Evolutionary conservation across 1,140 invertebrate genomes (phyloP).

Genomic region (Spodoptera frugiperda): DNA sequence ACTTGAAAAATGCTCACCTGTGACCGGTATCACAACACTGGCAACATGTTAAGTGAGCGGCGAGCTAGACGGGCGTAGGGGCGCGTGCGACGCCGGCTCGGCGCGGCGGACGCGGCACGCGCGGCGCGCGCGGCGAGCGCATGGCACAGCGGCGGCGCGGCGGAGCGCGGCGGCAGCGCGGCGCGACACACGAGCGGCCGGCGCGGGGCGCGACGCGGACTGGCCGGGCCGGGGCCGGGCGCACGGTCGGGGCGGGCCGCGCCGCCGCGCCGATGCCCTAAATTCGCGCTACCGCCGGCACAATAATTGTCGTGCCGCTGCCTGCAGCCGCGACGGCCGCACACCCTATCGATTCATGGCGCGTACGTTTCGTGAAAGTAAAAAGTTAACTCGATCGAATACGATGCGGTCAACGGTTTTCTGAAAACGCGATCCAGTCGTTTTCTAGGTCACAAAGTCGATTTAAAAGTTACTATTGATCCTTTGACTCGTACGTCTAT

Average conservation of each 20-base stretch:
- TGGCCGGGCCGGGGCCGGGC: constrained; percentile 60
- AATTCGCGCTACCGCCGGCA: constrained; percentile 82
- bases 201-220: constrained; percentile 68
- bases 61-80: constrained; percentile 44
- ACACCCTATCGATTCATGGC: constrained; percentile 77
- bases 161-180: constrained; percentile 56
- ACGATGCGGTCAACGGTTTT: constrained; percentile 75
- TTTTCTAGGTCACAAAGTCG: constrained; percentile 79
- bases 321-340: constrained; percentile 79
- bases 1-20: constrained; percentile 56
- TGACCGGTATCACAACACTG: constrained; percentile 52
- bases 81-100: constrained; percentile 50
- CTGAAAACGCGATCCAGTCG: constrained; percentile 67
- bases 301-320: constrained; percentile 81
- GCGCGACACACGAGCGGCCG: constrained; percentile 57
- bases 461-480: constrained; percentile 76
- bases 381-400: constrained; percentile 83
- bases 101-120: constrained; percentile 39
- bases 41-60: constrained; percentile 50
- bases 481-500: constrained; percentile 37
- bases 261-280: constrained; percentile 82
- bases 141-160: constrained; percentile 49
- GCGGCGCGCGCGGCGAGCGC: constrained; percentile 39
- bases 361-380: constrained; percentile 80
- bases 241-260: constrained; percentile 53